Conservation (phyloP, 2,797 vertebrate species). For the Chelon labrosus region DNA sequence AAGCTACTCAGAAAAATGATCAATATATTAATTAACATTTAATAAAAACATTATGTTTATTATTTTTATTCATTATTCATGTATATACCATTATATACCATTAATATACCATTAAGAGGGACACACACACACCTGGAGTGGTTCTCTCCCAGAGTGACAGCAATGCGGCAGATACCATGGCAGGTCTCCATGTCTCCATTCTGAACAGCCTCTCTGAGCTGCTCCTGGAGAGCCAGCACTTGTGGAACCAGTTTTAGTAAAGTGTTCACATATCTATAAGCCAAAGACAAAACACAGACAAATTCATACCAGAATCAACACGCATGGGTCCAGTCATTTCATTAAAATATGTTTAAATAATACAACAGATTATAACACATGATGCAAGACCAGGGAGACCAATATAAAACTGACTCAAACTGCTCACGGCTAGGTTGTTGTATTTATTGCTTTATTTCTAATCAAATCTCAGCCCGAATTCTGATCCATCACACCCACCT, state of each 20-base stretch:
- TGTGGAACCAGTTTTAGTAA: conserved; percentile 96
- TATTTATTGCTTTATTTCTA: conserved; percentile 63
- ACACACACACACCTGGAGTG: conserved; percentile 90
- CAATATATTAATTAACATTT: too few relatives aligned
- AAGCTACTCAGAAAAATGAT: too few relatives aligned
- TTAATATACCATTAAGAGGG: background rate
- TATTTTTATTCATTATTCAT: background rate
- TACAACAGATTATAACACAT: background rate
- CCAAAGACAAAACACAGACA: conserved; percentile 28
- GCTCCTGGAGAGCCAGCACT: conserved; percentile 95
- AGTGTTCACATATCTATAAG: conserved; percentile 94
- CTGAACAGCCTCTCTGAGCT: conserved; percentile 95
- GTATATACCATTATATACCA: background rate
- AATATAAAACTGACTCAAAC: conserved; percentile 41
- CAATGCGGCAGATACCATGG: conserved; percentile 96
- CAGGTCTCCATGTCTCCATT: conserved; percentile 99
- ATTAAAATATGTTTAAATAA: background rate
- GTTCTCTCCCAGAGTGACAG: conserved; percentile 96
- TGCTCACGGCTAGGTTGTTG: conserved; percentile 42
- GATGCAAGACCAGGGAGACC: conserved; percentile 14
- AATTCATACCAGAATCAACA: conserved; percentile 9
- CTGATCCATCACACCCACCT: conserved; percentile 60
- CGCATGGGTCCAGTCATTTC: background rate
- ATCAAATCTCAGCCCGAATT: conserved; percentile 53
- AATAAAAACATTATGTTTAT: background rate